A percentile compares a stretch with the other conserved stretches of the same genome.
These are phyloP conservation scores for Tipula unca DNA, from an alignment of 2,888 invertebrate species.

Conservation along the genomic window DNA sequence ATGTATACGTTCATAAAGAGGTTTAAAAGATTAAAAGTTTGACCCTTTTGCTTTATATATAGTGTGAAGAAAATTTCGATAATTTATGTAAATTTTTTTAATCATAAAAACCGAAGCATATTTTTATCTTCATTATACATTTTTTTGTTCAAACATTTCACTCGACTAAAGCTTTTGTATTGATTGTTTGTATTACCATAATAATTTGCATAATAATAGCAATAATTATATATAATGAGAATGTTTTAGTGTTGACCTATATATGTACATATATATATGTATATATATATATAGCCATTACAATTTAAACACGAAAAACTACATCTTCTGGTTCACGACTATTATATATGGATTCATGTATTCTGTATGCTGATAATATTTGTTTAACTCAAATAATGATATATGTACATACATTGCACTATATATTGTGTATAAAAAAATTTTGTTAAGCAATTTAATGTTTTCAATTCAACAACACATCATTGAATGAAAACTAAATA, in stretches of 20 bases:
- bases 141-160: neutral
- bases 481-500: no score
- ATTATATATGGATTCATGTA: no score
- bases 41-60: no score
- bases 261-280: neutral
- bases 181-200: neutral
- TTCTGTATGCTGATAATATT: no score
- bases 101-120: neutral
- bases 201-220: neutral
- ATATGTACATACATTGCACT: no score
- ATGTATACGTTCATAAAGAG: neutral
- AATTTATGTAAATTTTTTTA: neutral
- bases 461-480: no score
- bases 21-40: neutral
- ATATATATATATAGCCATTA: no score
- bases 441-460: no score
- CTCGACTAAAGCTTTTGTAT: neutral
- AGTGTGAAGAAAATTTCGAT: neutral
- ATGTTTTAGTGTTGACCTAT: neutral
- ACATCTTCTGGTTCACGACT: no score
- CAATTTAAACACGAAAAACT: no score
- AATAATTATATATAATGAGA: neutral
- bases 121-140: neutral
- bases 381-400: no score
- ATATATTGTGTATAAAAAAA: no score